A percentile compares a stretch with the other conserved stretches of the same genome.
Conservation (phyloP, 2,888 invertebrate species). For the Cephus pygmeus region DNA sequence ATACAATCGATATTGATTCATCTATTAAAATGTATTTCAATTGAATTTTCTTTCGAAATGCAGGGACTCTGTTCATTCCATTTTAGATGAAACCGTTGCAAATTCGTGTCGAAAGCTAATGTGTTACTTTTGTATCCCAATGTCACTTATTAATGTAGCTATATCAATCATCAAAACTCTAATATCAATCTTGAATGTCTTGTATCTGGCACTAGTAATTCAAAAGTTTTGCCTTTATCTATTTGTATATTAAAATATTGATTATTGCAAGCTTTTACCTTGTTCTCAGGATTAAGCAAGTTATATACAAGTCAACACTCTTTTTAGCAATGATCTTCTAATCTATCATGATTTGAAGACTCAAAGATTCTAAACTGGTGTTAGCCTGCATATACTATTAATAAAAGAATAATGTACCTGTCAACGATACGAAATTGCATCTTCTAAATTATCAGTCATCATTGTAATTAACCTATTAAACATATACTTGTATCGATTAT, state of each 20-base stretch:
- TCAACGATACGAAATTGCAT: background rate
- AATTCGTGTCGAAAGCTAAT: background rate
- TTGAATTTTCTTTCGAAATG: background rate
- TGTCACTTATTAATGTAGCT: background rate
- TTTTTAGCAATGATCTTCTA: background rate
- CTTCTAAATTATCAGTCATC: background rate
- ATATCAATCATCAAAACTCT: background rate
- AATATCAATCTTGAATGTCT: background rate
- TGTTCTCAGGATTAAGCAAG: background rate
- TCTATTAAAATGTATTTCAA: background rate
- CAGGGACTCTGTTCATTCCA: background rate
- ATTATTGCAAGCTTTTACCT: background rate
- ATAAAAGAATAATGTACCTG: background rate
- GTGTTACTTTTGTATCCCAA: background rate
- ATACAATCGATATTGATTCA: background rate
- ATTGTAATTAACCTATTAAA: background rate
- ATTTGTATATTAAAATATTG: background rate
- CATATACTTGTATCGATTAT: too few relatives aligned
- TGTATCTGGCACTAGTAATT: background rate
- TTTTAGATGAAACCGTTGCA: background rate
- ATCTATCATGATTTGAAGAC: background rate
- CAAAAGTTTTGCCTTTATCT: background rate
- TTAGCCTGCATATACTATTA: background rate
- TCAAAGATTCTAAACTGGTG: background rate
- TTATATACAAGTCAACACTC: background rate